Conservation (phyloP, 2,888 invertebrate genomes). For the Agonopterix alstromeriana region DNA sequence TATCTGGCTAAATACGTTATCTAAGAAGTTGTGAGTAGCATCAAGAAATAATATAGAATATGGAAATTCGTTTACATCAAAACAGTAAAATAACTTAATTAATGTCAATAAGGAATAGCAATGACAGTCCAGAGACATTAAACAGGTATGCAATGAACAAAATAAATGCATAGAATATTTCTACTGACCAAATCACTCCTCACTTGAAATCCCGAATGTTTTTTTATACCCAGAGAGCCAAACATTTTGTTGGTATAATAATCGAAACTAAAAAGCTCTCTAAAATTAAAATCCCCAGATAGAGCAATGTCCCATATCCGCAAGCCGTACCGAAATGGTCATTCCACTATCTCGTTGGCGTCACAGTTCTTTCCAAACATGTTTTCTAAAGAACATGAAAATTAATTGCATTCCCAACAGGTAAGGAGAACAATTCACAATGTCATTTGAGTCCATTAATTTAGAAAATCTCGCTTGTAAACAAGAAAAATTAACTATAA, state of each 20-base stretch:
- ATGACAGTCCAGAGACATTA: background rate
- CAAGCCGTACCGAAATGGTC: slow-evolving; percentile 59
- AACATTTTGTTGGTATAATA: slow-evolving; percentile 24
- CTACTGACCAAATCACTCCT: slow-evolving; percentile 58
- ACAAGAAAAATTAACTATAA: slow-evolving; percentile 33
- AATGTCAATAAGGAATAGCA: background rate
- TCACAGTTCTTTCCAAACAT: slow-evolving; percentile 40
- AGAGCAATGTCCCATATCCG: slow-evolving; percentile 47
- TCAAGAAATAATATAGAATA: too few relatives aligned
- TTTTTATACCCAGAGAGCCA: slow-evolving; percentile 55
- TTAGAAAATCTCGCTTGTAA: slow-evolving; percentile 18
- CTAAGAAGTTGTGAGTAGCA: too few relatives aligned
- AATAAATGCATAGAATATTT: background rate
- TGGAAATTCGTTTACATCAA: background rate
- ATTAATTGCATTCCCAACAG: slow-evolving; percentile 16
- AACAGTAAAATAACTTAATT: background rate
- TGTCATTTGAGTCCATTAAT: slow-evolving; percentile 6
- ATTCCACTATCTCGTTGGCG: slow-evolving; percentile 50
- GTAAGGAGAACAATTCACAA: slow-evolving; percentile 9
- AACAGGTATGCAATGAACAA: background rate
- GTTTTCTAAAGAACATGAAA: background rate
- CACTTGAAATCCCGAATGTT: slow-evolving; percentile 64
- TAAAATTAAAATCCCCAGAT: slow-evolving; percentile 37
- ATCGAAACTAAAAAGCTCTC: slow-evolving; percentile 45
- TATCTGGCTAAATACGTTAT: too few relatives aligned